Evolutionary conservation across 1,140 invertebrate species (phyloP), one percentile per base, ranked within the genome.

Genomic region (Eumeta japonica): DNA sequence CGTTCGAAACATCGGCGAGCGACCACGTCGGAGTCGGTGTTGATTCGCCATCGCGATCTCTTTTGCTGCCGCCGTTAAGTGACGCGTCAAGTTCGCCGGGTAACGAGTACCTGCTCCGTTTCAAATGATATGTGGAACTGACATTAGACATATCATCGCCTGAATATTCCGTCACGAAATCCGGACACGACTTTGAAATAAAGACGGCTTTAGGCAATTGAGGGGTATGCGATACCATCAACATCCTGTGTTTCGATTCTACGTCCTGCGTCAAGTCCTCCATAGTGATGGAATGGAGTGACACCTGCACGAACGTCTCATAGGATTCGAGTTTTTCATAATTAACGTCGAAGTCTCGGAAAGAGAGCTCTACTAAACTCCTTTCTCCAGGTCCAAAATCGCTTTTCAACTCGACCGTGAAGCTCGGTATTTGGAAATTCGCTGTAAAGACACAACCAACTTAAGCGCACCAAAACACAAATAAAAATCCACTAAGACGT

Each of bases 121-220:
- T 45, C 41, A 42, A 35, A 36, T 49, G 35, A 3, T 43, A 43
- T 28, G 51, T 28, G 2, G 52, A 44, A 36, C 45, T 42, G 18
- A 37, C 35, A 9, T 39, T 35, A 32, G 44, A 16, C 31, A 31
- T 28, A 1, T 18, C 28, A 7, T 32, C 16, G 16, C 12, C 28
- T 28, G 38, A 46, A 39, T 50, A 47, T 56, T 7, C 48, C 9
- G 49, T 52, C 5, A 52, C 60, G 28, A 89, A 73, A 58, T 94
- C 84, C 0, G 94, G 92, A 64, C 92, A 95, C 0, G 92, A 95
- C 43, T 80, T 81, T 0, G 92, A 96, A 7, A 89, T 75, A 45
- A 80, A 83, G 37, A 80, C 76, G 32, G 76, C 58, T 52, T 66
- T 52, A 28, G 71, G 66, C 40, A 59, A 44, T 1, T 59, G 59